Conservation (phyloP, 2,888 invertebrate species). For the Heliothis peltigera region DNA sequence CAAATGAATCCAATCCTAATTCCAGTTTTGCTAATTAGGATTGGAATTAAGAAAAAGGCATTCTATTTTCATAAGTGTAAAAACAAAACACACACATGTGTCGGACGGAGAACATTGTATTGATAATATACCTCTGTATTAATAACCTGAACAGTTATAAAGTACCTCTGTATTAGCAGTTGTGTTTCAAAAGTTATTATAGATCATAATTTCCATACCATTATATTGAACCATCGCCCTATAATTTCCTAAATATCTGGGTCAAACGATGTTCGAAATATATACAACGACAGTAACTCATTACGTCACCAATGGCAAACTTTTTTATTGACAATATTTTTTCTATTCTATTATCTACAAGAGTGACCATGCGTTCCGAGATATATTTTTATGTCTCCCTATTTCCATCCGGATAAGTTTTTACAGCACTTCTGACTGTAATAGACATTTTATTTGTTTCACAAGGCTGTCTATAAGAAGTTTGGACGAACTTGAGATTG, state of each 20-base stretch:
- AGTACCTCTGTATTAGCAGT: too few relatives aligned
- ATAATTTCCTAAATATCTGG: conserved; percentile 13
- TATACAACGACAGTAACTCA: not conserved
- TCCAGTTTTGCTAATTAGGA: too few relatives aligned
- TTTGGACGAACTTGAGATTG: conserved; percentile 10
- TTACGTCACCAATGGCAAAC: conserved; percentile 3
- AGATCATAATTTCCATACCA: not conserved
- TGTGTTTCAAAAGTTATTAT: too few relatives aligned
- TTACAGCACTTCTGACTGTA: conserved; percentile 22
- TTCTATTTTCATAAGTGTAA: too few relatives aligned
- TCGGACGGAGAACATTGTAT: too few relatives aligned
- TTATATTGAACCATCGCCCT: not conserved
- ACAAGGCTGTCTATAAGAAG: conserved; percentile 25
- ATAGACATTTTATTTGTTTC: conserved; percentile 44
- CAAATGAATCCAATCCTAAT: too few relatives aligned
- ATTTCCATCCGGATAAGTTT: conserved; percentile 32
- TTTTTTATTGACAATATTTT: conserved; percentile 26
- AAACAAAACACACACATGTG: too few relatives aligned
- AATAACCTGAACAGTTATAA: too few relatives aligned
- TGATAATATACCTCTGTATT: too few relatives aligned
- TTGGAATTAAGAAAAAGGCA: too few relatives aligned
- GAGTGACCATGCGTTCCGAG: not conserved
- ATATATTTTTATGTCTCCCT: conserved; percentile 24
- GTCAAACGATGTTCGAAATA: conserved; percentile 8
- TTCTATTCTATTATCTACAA: conserved; percentile 9